phyloP scores from a whole-genome alignment of 2,113 vertebrate genomes.

The Thunnus maccoyii region DNA sequence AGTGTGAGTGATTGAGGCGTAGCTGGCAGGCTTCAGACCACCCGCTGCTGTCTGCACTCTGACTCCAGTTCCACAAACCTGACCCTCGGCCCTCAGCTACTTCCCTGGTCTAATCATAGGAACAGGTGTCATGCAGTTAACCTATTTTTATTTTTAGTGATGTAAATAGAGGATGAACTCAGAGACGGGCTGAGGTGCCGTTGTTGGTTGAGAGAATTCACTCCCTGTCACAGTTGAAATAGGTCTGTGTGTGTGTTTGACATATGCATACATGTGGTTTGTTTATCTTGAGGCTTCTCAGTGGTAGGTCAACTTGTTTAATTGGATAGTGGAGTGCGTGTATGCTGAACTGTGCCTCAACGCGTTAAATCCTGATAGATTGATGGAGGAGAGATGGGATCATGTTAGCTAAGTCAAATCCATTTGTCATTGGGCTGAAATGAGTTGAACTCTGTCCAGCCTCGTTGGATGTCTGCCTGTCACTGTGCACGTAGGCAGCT shows the following conservation, averaged over 20 bases:
- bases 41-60: slow-evolving; percentile 37
- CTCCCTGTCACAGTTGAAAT: slow-evolving; percentile 15
- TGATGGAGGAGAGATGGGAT: slow-evolving; percentile 52
- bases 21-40: slow-evolving; percentile 59
- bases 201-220: slow-evolving; percentile 12
- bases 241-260: slow-evolving; percentile 24
- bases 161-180: slow-evolving; percentile 64
- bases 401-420: slow-evolving; percentile 60
- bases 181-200: neutral
- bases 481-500: slow-evolving; percentile 35
- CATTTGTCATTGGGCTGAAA: slow-evolving; percentile 49
- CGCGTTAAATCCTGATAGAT: slow-evolving; percentile 29
- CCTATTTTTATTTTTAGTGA: slow-evolving; percentile 79
- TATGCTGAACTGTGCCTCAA: slow-evolving; percentile 1
- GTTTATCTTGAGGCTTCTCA: slow-evolving; percentile 20
- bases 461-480: slow-evolving; percentile 26
- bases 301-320: slow-evolving; percentile 42
- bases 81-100: slow-evolving; percentile 50
- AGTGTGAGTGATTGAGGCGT: slow-evolving; percentile 7
- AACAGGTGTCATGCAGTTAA: slow-evolving; percentile 75
- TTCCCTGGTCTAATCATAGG: slow-evolving; percentile 75
- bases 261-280: neutral
- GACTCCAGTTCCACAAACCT: slow-evolving; percentile 71
- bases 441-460: neutral
- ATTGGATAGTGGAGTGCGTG: slow-evolving; percentile 55